Evolutionary conservation across 1,140 invertebrate genomes (phyloP).

Genomic region (Diprion similis): DNA sequence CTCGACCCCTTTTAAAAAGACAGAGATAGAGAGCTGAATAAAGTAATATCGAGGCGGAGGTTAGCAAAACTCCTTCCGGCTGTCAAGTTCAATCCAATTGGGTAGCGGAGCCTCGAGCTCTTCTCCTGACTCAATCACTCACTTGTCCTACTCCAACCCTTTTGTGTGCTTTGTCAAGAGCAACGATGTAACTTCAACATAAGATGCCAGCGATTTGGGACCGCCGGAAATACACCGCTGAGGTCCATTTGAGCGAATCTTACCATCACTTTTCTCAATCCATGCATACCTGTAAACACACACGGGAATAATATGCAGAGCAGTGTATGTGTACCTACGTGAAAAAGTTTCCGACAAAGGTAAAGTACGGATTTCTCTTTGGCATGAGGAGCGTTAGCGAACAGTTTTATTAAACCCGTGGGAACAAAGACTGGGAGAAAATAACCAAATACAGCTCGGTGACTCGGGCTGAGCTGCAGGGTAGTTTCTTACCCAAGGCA

Average conservation of each 20-base stretch:
- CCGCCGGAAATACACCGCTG: too few species aligned
- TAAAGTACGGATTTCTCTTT: not conserved
- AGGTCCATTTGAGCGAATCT: too few species aligned
- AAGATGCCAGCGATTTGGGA: too few species aligned
- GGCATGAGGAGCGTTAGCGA: not conserved
- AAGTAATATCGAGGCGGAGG: not conserved
- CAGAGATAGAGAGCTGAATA: not conserved
- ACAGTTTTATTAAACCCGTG: slow-evolving; percentile 5
- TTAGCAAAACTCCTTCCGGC: slow-evolving; percentile 7
- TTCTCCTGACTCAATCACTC: slow-evolving; percentile 5
- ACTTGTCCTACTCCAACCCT: not conserved
- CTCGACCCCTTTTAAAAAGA: not conserved
- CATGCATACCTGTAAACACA: too few species aligned
- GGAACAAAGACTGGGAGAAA: slow-evolving; percentile 4
- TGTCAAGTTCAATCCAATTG: slow-evolving; percentile 7
- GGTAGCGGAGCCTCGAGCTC: not conserved
- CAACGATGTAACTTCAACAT: not conserved
- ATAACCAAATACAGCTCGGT: slow-evolving; percentile 7
- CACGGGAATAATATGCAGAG: too few species aligned
- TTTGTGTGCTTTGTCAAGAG: slow-evolving; percentile 7
- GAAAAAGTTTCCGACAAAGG: not conserved
- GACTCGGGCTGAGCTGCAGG: not conserved
- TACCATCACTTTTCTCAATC: too few species aligned
- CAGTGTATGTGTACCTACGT: too few species aligned
- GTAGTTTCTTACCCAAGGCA: slow-evolving; percentile 1